These are phyloP conservation scores for rabbit (Oryctolagus cuniculus) DNA, from an alignment of 2,113 vertebrate genomes.

Conservation along the genomic window mOryCun1.1 NC_091437.1:6017501-6018000, in stretches of 20 bases:
- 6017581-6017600: not conserved
- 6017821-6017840: constrained; percentile 33
- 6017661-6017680: not conserved
- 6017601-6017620: not conserved
- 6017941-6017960: not conserved
- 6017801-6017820: constrained; percentile 16
- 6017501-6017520: not conserved
- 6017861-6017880: not conserved
- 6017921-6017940: not conserved
- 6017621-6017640: not conserved
- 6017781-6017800: not conserved
- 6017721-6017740: not conserved
- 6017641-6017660: too few species aligned
- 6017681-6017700: not conserved
- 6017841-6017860: constrained; percentile 48
- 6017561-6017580: not conserved
- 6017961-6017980: constrained; percentile 42
- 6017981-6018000: not conserved
- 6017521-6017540: not conserved
- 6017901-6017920: not conserved
- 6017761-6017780: not conserved
- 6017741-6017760: not conserved
- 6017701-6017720: not conserved
- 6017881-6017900: not conserved
- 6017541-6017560: not conserved